Evolutionary conservation across 2,888 invertebrate genomes (phyloP).

Genomic region (Hartigia nigra): DNA sequence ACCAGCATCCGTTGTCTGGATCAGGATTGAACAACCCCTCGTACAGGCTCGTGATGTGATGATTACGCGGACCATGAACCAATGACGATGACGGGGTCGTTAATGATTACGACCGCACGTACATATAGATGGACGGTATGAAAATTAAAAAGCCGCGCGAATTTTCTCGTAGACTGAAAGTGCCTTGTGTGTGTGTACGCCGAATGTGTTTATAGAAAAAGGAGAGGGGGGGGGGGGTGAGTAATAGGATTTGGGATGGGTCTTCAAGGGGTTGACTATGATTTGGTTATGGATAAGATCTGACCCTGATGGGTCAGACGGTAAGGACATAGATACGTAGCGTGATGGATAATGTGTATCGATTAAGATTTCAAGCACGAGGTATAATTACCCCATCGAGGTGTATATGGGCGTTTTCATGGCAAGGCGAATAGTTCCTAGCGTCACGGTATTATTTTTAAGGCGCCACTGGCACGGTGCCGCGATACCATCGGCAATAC

Average conservation of each 20-base stretch:
- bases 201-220: conserved; percentile 10
- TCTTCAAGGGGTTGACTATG: background rate
- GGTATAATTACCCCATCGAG: conserved; percentile 30
- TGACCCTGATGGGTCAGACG: background rate
- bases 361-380: conserved; percentile 12
- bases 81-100: background rate
- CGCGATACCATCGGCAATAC: background rate
- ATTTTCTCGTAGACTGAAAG: conserved; percentile 52
- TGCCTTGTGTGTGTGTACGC: conserved; percentile 47
- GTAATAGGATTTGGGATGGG: conserved; percentile 4
- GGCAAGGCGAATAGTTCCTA: conserved; percentile 61
- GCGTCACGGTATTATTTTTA: conserved; percentile 63
- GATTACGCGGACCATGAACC: background rate
- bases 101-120: background rate
- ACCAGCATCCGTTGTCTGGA: background rate
- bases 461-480: conserved; percentile 48
- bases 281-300: background rate
- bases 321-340: background rate
- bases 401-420: conserved; percentile 15
- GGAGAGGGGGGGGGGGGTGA: conserved; percentile 7
- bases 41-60: background rate
- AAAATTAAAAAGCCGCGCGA: conserved; percentile 7
- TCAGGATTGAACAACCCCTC: background rate
- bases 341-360: background rate
- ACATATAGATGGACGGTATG: background rate